phyloP scores from a whole-genome alignment of 2,888 invertebrate genomes.

The Drosophila paracracens region DNA sequence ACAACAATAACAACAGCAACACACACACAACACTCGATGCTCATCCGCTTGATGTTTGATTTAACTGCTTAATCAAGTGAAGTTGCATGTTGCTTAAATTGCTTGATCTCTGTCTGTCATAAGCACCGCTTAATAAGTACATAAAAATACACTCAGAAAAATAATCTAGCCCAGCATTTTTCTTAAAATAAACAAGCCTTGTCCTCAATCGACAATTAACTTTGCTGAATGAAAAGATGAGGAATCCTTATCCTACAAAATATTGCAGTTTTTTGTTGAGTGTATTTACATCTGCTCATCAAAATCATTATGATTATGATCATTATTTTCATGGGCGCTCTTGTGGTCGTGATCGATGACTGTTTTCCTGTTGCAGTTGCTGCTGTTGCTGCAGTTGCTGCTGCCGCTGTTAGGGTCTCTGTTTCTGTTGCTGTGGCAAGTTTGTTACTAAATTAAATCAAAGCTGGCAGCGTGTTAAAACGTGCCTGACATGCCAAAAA shows the following conservation, averaged over 20 bases:
- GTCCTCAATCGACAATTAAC: not conserved
- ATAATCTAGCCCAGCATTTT: not conserved
- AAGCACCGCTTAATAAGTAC: conserved; percentile 41
- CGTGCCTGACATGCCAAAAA: conserved; percentile 76
- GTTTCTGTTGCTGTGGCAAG: conserved; percentile 42
- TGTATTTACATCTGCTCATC: conserved; percentile 15
- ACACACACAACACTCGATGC: conserved; percentile 8
- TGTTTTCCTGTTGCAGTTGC: conserved; percentile 49
- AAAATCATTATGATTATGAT: conserved; percentile 13
- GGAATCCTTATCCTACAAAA: not conserved
- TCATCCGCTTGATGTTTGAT: conserved; percentile 60
- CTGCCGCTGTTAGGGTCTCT: conserved; percentile 1
- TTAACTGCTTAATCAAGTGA: conserved; percentile 78
- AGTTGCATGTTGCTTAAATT: conserved; percentile 69
- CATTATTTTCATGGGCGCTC: conserved; percentile 25
- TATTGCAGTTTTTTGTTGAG: not conserved
- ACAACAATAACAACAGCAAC: not conserved
- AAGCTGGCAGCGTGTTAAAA: conserved; percentile 81
- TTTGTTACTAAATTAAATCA: conserved; percentile 78
- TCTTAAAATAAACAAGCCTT: not conserved
- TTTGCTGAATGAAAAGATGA: not conserved
- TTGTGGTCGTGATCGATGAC: conserved; percentile 71
- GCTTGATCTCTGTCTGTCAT: conserved; percentile 61
- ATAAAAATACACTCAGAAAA: not conserved
- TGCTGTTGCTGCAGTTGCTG: not conserved